phyloP scores from a whole-genome alignment of 2,113 vertebrate species.

The Perca schrenkii region DNA sequence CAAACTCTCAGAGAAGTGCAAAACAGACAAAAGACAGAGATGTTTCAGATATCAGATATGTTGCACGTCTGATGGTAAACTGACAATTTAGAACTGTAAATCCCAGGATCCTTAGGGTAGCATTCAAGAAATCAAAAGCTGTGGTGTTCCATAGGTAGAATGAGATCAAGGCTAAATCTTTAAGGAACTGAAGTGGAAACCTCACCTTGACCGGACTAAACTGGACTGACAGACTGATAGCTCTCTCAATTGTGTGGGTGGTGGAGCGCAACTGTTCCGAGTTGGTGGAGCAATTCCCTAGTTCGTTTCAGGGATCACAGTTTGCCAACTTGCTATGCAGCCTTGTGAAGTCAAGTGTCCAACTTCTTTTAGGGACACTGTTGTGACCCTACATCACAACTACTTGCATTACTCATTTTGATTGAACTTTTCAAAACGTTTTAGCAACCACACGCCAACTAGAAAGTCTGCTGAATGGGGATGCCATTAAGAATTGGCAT shows the following conservation, averaged over 20 bases:
- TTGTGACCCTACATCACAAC: background rate
- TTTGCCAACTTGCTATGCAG: background rate
- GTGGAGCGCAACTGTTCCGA: background rate
- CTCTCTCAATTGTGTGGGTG: background rate
- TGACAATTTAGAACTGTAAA: background rate
- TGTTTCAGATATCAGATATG: background rate
- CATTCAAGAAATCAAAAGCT: background rate
- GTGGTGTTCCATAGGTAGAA: background rate
- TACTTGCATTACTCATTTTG: constrained; percentile 15
- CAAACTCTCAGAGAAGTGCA: background rate
- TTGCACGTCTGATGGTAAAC: background rate
- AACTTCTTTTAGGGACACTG: background rate
- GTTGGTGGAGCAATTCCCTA: background rate
- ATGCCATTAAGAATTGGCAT: constrained; percentile 25
- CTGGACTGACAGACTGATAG: background rate
- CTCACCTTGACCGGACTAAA: background rate
- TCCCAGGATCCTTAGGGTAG: background rate
- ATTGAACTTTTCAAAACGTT: constrained; percentile 27
- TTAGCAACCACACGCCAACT: background rate
- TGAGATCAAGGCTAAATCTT: background rate
- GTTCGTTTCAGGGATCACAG: too few species aligned
- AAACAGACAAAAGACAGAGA: background rate
- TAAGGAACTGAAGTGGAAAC: background rate
- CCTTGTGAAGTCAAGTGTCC: constrained; percentile 1
- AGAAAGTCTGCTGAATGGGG: constrained; percentile 14